phyloP scores from a whole-genome alignment of 2,113 vertebrate species.

The Pterocles gutturalis region DNA sequence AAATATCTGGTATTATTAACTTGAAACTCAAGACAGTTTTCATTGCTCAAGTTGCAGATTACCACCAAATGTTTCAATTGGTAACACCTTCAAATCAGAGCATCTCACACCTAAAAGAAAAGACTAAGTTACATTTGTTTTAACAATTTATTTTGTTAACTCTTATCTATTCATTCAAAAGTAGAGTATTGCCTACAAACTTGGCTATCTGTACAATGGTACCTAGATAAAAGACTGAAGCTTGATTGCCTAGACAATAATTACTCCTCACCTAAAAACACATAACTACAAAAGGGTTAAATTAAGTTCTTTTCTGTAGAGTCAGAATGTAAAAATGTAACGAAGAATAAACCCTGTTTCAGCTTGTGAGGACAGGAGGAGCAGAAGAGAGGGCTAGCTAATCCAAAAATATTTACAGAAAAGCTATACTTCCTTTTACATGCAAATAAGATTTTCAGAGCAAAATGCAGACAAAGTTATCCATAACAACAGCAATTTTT shows the following conservation, averaged over 20 bases:
- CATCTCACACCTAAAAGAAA: background rate
- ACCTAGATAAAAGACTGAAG: background rate
- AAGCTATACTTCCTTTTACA: background rate
- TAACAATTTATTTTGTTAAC: background rate
- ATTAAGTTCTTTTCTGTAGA: background rate
- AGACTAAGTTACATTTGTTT: background rate
- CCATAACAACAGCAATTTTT: background rate
- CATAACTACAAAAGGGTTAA: background rate
- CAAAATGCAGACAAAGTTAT: background rate
- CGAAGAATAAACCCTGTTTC: constrained; percentile 30
- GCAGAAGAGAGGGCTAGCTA: background rate
- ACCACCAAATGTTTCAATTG: background rate
- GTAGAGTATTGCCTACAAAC: background rate
- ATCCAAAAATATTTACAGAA: background rate
- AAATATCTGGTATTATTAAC: background rate
- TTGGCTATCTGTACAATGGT: background rate
- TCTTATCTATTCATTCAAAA: background rate
- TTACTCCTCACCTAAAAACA: background rate
- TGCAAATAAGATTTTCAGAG: background rate
- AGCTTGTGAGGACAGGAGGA: background rate
- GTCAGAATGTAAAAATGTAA: background rate
- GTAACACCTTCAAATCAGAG: background rate
- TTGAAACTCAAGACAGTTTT: background rate
- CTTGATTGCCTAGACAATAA: background rate
- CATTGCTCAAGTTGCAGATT: background rate